phyloP scores from a whole-genome alignment of 2,113 vertebrate genomes.

The Zeus faber region DNA sequence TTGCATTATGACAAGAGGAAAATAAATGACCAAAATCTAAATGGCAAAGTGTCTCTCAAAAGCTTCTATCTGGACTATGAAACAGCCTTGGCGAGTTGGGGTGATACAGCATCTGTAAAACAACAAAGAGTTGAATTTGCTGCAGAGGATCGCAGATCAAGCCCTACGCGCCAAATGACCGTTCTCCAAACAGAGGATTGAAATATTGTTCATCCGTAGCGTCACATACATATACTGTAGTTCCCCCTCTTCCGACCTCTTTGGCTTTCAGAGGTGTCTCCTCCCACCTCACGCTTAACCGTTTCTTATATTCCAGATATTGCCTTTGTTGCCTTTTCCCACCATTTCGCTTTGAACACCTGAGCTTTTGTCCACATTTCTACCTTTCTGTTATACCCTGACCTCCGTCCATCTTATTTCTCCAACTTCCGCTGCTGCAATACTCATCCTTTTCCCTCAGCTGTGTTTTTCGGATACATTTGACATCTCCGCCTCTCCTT shows the following conservation, averaged over 20 bases:
- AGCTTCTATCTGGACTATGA: constrained; percentile 50
- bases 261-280: constrained; percentile 51
- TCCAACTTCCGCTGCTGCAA: too few species aligned
- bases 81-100: constrained; percentile 19
- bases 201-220: background rate
- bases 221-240: too few species aligned
- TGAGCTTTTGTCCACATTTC: constrained; percentile 26
- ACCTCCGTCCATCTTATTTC: too few species aligned
- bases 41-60: constrained; percentile 39
- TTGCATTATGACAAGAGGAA: too few species aligned
- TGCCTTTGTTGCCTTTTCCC: constrained; percentile 35
- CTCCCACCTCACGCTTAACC: constrained; percentile 33
- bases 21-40: too few species aligned
- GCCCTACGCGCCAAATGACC: background rate
- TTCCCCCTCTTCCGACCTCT: constrained; percentile 6
- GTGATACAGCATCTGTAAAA: constrained; percentile 47
- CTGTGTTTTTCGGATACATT: too few species aligned
- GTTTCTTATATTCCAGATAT: constrained; percentile 42
- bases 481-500: constrained; percentile 31
- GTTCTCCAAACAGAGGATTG: too few species aligned
- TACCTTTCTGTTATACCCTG: constrained; percentile 1
- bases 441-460: too few species aligned
- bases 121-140: background rate
- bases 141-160: background rate
- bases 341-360: constrained; percentile 46